Evolutionary conservation across 2,113 vertebrate genomes (phyloP), one percentile per base, ranked within the genome.

Genomic region (Mionectes macconnelli): DNA sequence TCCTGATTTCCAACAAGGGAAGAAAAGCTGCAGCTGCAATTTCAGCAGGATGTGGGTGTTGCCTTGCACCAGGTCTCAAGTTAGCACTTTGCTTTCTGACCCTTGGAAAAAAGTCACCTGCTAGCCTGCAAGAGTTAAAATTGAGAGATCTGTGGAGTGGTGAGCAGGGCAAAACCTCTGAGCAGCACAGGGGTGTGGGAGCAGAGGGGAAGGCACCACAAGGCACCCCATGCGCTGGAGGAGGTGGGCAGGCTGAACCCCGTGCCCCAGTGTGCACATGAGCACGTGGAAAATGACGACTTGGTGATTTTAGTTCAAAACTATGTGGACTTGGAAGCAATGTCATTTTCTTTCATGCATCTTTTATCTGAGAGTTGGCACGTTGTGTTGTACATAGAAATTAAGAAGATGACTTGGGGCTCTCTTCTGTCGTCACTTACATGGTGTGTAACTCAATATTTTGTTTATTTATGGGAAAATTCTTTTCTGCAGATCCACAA

Each of bases 391-490:
- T 53, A 81, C 94, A 95, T 89, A 97, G 97, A 98, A 96, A 97
- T 96, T 59, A 84, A 94, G 95, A 93, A 88, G 97, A 95, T 94
- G 95, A 97, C 97, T 97, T 96, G 87, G 96, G 97, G 97, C 97
- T 96, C 96, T 97, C 97, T 97, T 98, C 98, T 98, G 98, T 98
- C 97, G 93, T 98, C 83, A 96, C 97, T 97, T 96, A 27, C 91
- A 85, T 53, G n/a, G 87, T 21, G 94, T 96, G 98, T 98, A 98
- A 98, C 94, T 97, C 95, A 98, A 98, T 97, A 97, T 95, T 96
- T 97, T 98, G 98, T 98, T 98, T 98, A 98, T 98, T 98, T 98
- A 97, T 97, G 96, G 96, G 96, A 96, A 97, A 82, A 98, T 98
- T 98, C 98, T 98, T 97, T 97, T 97, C 97, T 97, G 92, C 97